Evolutionary conservation across 2,113 vertebrate genomes (phyloP).

Genomic region (Leucopsar rothschildi): DNA sequence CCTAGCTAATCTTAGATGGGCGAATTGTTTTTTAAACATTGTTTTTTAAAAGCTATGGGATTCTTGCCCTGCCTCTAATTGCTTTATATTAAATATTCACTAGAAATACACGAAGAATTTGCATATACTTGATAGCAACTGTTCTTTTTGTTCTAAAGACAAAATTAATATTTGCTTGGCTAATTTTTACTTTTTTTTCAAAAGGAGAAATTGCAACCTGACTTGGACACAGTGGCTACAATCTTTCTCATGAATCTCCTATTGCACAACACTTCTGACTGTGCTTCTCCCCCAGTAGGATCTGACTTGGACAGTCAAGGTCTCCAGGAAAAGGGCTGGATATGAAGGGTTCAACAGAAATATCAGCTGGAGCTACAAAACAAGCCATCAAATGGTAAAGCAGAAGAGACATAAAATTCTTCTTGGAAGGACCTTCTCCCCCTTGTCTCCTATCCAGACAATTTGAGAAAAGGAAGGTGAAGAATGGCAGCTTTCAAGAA

Average conservation of each 20-base stretch:
- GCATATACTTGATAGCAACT: not conserved
- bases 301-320: not conserved
- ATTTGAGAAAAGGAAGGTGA: not conserved
- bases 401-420: not conserved
- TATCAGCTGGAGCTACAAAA: not conserved
- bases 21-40: not conserved
- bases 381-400: not conserved
- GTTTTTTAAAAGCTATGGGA: not conserved
- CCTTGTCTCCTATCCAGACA: not conserved
- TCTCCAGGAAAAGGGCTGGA: not conserved
- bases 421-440: not conserved
- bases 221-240: not conserved
- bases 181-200: not conserved
- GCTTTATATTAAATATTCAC: conserved; percentile 19
- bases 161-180: not conserved
- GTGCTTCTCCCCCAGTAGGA: not conserved
- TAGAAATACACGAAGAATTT: not conserved
- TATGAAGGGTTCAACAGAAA: not conserved
- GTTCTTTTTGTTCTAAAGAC: not conserved
- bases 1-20: not conserved
- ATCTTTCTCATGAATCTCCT: not conserved
- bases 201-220: not conserved
- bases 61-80: not conserved
- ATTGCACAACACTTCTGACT: not conserved
- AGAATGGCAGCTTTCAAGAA: not conserved